Evolutionary conservation across 2,113 vertebrate genomes (phyloP), one percentile per base, ranked within the genome.

Genomic region (Ia io): DNA sequence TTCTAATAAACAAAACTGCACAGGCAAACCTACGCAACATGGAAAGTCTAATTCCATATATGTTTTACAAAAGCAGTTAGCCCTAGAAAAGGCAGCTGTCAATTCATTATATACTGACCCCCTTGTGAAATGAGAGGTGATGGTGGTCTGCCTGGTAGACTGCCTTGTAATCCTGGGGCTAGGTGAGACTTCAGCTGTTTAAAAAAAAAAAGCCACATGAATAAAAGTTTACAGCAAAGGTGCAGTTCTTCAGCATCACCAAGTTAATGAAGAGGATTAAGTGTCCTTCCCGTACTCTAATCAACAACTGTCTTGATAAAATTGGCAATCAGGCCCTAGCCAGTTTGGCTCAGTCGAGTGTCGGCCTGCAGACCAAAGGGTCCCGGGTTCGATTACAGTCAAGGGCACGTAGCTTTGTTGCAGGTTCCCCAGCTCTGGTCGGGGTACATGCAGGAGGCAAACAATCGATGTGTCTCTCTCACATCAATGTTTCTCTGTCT

Each of bases 121-220:
- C 98, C 99, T 99, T 35, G 98, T 96, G 74, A 99, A 99, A 97
- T 99, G 97, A 44, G 99, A 98, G 14, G 99, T 47, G 90, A 99
- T 99, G 44, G 98, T 98, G 1, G 98, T 99, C 95, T 99, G 99
- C 96, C 99, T 99, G 59, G 98, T 98, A 2, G 98, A 98, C 94
- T 99, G 99, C 74, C 99, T 99, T 0, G 99, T 99, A 80, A 99
- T 97, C 65, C 98, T 98, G 70, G 98, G 97, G 67, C 98, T 99
- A 93, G 84, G 97, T 14, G 99, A 98, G 71, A 98, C 98, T 89
- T 98, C 99, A 2, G 84, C 96, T 99, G 85, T 79, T 79, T 25
- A 84, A 65, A 82, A 51, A 30, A 51, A n/a, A 74, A 70, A 84
- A 89, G 79, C 28, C 61, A 65, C 22, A 53, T 94, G 80, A 96